These are phyloP conservation scores for Phaetusa simplex DNA, from an alignment of 2,113 vertebrate genomes.

Conservation along the genomic window DNA sequence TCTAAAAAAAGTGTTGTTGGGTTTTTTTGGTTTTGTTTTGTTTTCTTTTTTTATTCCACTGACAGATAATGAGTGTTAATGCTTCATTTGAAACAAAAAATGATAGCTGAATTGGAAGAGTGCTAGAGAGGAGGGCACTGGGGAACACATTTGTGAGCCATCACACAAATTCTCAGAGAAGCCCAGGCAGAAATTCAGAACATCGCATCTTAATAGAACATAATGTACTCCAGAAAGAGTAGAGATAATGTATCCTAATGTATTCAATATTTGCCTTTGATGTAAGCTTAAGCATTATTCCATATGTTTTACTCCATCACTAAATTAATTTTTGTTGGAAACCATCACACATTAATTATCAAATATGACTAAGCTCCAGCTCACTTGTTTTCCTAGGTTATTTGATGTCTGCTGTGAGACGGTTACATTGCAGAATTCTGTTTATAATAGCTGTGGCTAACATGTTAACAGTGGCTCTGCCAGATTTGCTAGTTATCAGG, in stretches of 20 bases:
- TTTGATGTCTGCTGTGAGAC: conserved; percentile 52
- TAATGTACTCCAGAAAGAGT: conserved; percentile 53
- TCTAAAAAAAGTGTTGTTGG: not conserved
- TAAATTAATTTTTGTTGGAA: conserved; percentile 58
- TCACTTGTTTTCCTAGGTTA: conserved; percentile 44
- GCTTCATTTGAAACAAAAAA: conserved; percentile 16
- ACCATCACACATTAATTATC: conserved; percentile 64
- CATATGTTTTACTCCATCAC: conserved; percentile 48
- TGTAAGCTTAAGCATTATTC: conserved; percentile 38
- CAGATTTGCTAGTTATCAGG: not conserved
- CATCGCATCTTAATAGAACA: conserved; percentile 41
- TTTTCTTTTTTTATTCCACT: conserved; percentile 30
- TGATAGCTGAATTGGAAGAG: conserved; percentile 42
- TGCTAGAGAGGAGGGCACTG: not conserved
- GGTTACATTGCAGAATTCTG: conserved; percentile 21
- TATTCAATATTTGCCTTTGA: conserved; percentile 65
- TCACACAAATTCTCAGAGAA: conserved; percentile 28
- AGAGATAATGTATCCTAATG: conserved; percentile 50
- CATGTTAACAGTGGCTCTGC: conserved; percentile 7
- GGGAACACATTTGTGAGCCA: conserved; percentile 20
- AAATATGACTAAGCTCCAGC: conserved; percentile 38
- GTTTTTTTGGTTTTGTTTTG: conserved; percentile 26
- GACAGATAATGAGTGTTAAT: conserved; percentile 15
- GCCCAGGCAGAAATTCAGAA: conserved; percentile 48
- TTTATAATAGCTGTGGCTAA: conserved; percentile 37